phyloP scores from a whole-genome alignment of 2,113 vertebrate genomes.

The Chlamydotis undulata region DNA sequence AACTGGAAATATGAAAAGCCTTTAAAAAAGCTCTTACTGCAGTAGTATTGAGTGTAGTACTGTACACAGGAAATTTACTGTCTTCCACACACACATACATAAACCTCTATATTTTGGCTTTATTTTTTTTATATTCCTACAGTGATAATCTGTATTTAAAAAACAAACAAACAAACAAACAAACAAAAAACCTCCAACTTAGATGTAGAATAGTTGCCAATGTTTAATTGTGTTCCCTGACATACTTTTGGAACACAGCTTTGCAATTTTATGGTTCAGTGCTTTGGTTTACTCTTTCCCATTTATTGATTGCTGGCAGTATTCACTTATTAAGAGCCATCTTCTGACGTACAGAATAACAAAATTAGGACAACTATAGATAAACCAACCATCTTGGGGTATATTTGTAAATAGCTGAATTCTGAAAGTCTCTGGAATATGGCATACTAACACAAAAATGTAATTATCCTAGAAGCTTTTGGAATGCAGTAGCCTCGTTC shows the following conservation, averaged over 20 bases:
- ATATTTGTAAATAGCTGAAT: neutral
- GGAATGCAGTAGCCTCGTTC: neutral
- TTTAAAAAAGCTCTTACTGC: neutral
- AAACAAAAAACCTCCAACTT: neutral
- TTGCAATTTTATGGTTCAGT: slow-evolving; percentile 48
- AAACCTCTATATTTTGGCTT: neutral
- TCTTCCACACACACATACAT: fast-evolving
- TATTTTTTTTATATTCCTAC: neutral
- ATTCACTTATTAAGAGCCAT: neutral
- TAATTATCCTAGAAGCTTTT: neutral
- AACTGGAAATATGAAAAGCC: slow-evolving; percentile 18
- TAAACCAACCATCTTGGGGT: neutral
- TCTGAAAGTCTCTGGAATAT: neutral
- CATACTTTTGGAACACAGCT: neutral
- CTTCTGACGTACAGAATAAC: neutral
- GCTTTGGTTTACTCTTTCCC: slow-evolving; percentile 4
- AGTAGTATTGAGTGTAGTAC: neutral
- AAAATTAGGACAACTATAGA: neutral
- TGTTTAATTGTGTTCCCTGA: slow-evolving; percentile 36
- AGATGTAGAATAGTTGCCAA: neutral
- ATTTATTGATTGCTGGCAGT: slow-evolving; percentile 13
- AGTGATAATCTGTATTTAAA: neutral
- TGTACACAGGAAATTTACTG: neutral
- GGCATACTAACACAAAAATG: neutral
- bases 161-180: neutral